Base-by-base conservation (phyloP, 2,113 vertebrate genomes). In the Macrotus californicus region DNA sequence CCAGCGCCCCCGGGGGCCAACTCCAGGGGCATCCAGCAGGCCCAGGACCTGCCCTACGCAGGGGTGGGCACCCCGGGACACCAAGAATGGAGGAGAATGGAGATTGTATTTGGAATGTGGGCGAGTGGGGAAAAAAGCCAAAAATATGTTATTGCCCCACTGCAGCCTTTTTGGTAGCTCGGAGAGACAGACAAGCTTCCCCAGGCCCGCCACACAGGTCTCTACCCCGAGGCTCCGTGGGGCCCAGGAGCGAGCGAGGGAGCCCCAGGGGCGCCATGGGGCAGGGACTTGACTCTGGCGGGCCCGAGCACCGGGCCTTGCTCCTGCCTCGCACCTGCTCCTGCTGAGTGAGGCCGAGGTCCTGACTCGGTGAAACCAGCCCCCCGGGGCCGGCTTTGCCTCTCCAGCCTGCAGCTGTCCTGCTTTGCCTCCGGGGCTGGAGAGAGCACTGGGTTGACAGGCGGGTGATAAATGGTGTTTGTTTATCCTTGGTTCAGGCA, bases 101-200 rank as follows among this genome's bases (percentile, higher is more conserved):
- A 29, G 21, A 29, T 2, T 31, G 11, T 16, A 29, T 5, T 29
- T 21, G 39, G 26, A 31, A 59, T n/a, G 34, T 24, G 3, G 6
- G 1, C n/a, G 36, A 43, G 34, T 6, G 8, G 22, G 5, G 22
- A 24, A 9, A 26, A 11, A 9, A 22, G n/a, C 31, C 48, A 69
- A 34, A 56, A 5, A 46, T 3, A 16, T 2, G 15, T 5, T 1
- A 24, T 4, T 0, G 24, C 24, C 21, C n/a, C 52, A 22, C 4
- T 5, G n/a, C 79, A 14, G 5, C 43, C 43, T 89, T 70, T 43
- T 26, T 22, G 7, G 14, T 19, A 50, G 19, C 29, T 43, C 61
- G 0, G 9, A 15, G 61, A 26, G 59, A 26, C 59, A 77, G 31
- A 7, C 3, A 2, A 0, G 10, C 24, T 18, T 12, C 9, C 73